Evolutionary conservation across 1,140 invertebrate genomes (phyloP).

Genomic region (Theocolax elegans): DNA sequence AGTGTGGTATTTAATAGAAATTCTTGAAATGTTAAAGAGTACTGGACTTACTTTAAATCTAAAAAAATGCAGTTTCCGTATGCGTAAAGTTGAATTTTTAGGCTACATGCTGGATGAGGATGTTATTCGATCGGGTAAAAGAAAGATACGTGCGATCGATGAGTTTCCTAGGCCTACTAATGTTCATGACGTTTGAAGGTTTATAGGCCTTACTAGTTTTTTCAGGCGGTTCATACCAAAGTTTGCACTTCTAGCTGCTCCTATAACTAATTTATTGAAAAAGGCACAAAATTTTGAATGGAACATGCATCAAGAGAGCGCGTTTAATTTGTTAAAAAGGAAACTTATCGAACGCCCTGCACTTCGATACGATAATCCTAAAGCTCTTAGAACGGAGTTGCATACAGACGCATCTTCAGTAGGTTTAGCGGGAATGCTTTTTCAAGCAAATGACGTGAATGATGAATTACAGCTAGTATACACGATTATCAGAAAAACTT

Average conservation of each 20-base stretch:
- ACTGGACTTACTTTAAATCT: slow-evolving; percentile 51
- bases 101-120: slow-evolving; percentile 39
- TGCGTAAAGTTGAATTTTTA: slow-evolving; percentile 45
- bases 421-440: slow-evolving; percentile 16
- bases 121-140: slow-evolving; percentile 42
- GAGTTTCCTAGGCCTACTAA: background rate
- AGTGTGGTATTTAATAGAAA: slow-evolving; percentile 16
- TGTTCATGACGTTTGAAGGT: slow-evolving; percentile 47
- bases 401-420: slow-evolving; percentile 31
- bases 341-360: slow-evolving; percentile 19
- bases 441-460: slow-evolving; percentile 4
- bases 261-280: slow-evolving; percentile 18
- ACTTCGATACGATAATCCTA: slow-evolving; percentile 22
- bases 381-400: slow-evolving; percentile 13
- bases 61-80: slow-evolving; percentile 50
- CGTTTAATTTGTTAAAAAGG: slow-evolving; percentile 9
- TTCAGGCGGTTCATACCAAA: too few species aligned
- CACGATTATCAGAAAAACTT: background rate
- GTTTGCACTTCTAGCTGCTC: slow-evolving; percentile 1
- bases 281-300: slow-evolving; percentile 14
- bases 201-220: slow-evolving; percentile 59
- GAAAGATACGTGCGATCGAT: slow-evolving; percentile 43
- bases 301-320: slow-evolving; percentile 8
- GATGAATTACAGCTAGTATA: slow-evolving; percentile 1
- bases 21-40: slow-evolving; percentile 42